Evolutionary conservation across 2,888 invertebrate species (phyloP), one percentile per base, ranked within the genome.

Genomic region (Microdon myrmicae): DNA sequence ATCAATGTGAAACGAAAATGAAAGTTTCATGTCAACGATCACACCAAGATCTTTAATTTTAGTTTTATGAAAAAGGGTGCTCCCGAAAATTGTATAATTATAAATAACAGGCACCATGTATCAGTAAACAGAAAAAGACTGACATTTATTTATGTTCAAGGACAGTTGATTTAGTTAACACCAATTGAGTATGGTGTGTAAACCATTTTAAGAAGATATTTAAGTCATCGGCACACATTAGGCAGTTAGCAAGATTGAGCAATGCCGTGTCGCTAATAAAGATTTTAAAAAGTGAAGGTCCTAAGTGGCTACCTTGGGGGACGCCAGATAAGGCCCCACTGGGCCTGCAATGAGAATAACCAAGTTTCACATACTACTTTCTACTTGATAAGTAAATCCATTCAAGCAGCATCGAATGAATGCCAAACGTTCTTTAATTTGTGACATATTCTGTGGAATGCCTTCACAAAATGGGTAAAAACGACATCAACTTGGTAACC

Each of bases 351-450:
- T 25, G 14, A 23, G 32, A 23, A 16, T 2, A 25, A 14, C 37
- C 28, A 47, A 47, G 25, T 2, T 31, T 22, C 6, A 48, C 9
- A 20, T 22, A 17, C 13, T 48, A 37, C 6, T 28, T 48, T 26
- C 29, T 48, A 29, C 31, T 41, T 7, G 10, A 2, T 3, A 41
- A 20, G 34, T 41, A 51, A 2, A 43, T 41, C 39, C 41, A 51
- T 6, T 34, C 41, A 2, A 51, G 14, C 4, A 41, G 16, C 0
- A 8, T 6, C 2, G 32, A 39, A 13, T 39, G 19, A 19, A 26
- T 20, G 2, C 44, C 38, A 29, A 31, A 29, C 10, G 10, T 12
- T n/a, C 6, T 23, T 8, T 20, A 14, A 25, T 38, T 48, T 25
- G n/a, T 26, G 39, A 4, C 28, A 25, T 1, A 41, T 10, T 2